Percentiles rank a stretch among this genome's conserved stretches.
phyloP scores from a whole-genome alignment of 1,140 invertebrate genomes.

The Paraescarpia echinospica region DNA sequence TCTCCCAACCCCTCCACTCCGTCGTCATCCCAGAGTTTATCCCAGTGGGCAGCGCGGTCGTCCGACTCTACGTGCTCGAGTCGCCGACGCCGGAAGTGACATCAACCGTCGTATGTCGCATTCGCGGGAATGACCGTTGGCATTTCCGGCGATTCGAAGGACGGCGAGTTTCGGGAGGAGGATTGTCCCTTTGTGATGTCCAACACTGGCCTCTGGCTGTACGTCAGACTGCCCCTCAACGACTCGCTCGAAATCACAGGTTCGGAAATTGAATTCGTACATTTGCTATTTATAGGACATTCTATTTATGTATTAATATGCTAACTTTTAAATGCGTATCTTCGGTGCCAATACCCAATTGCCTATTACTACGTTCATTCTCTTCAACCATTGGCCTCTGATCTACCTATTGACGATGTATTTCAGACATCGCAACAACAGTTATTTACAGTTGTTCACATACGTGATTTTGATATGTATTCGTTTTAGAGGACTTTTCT shows the following conservation, averaged over 20 bases:
- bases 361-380: too few relatives aligned
- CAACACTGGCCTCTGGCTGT: not conserved
- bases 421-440: too few relatives aligned
- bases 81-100: not conserved
- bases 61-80: not conserved
- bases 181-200: not conserved
- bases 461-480: too few relatives aligned
- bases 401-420: too few relatives aligned
- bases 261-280: not conserved
- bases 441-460: too few relatives aligned
- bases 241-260: not conserved
- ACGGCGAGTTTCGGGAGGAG: not conserved
- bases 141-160: not conserved
- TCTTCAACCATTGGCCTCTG: too few relatives aligned
- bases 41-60: not conserved
- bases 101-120: not conserved
- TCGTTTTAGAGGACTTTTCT: too few relatives aligned
- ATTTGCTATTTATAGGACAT: not conserved
- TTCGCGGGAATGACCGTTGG: not conserved
- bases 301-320: too few relatives aligned
- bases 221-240: not conserved
- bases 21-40: not conserved
- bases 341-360: too few relatives aligned
- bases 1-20: not conserved
- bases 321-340: too few relatives aligned